Evolutionary conservation across 1,140 invertebrate species (phyloP), one percentile per base, ranked within the genome.

Genomic region (Portunus trituberculatus): DNA sequence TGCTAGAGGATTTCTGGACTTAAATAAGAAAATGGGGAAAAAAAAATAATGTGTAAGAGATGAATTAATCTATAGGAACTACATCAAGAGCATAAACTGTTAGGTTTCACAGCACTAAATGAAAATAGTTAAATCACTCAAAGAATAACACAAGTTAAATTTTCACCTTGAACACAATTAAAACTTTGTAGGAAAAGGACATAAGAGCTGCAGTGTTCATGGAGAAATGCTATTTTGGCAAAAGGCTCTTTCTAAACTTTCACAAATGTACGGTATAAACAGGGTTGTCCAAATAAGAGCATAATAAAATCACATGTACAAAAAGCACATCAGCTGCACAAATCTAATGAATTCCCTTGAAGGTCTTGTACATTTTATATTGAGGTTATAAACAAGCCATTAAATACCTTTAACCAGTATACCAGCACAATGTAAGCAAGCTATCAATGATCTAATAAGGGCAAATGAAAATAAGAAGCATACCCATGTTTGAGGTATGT

Each of bases 21-120:
- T 32, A 67, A 91, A 20, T 91, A 91, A 91, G 29, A n/a, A 76
- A 76, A 91, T 76, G 76, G 16, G 52, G 52, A 91, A 91, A 59
- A 14, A 91, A 91, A 91, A 52, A 29, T 52, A 91, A 91, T 91
- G 89, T 91, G 89, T 67, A 91, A 91, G 46, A 76, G 46, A 91
- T 31, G 67, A 91, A 87, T 32, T 32, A 25, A 76, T 76, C n/a
- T 76, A 76, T n/a, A 76, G n/a, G 67, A 20, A 76, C 67, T 76
- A 76, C 67, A 76, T 76, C 67, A 76, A 76, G 67, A 76, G 67
- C 67, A 76, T 76, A 76, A 76, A 25, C 25, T 76, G 67, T 76
- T 76, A 76, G 67, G 67, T n/a, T n/a, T 76, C 67, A 76, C n/a
- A n/a, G 67, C 67, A 76, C 67, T 76, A 76, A n/a, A n/a, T 76